phyloP scores from a whole-genome alignment of 2,888 invertebrate species.

The Synergus laeviventris region DNA sequence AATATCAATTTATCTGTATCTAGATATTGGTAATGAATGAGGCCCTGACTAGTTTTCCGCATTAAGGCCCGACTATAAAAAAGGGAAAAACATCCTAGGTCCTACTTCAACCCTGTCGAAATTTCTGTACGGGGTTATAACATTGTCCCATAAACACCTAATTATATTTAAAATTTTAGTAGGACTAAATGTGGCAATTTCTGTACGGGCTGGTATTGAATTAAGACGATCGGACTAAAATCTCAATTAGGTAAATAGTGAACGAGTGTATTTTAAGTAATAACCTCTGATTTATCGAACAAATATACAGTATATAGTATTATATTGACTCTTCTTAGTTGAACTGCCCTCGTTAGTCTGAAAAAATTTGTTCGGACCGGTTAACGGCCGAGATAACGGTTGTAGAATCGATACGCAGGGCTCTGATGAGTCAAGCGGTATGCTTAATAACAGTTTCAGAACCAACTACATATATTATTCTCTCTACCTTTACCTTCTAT shows the following conservation, averaged over 20 bases:
- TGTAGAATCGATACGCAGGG: background rate
- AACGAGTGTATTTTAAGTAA: background rate
- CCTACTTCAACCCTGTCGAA: no score
- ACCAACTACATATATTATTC: background rate
- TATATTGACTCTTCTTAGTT: background rate
- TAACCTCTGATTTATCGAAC: background rate
- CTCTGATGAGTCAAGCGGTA: slow-evolving; percentile 18
- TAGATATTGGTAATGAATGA: no score
- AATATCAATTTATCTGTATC: no score
- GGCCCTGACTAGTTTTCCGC: no score
- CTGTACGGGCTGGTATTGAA: no score
- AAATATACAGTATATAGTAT: background rate
- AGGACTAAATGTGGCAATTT: no score
- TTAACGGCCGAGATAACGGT: slow-evolving; percentile 24
- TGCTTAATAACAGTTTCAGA: slow-evolving; percentile 3
- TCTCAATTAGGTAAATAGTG: background rate
- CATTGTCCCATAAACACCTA: no score
- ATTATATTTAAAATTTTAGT: no score
- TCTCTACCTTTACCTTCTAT: background rate
- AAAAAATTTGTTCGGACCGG: slow-evolving; percentile 12
- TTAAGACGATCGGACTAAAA: background rate
- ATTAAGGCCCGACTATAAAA: no score
- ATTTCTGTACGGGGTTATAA: no score
- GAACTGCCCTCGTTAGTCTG: background rate
- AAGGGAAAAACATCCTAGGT: no score